These are phyloP conservation scores for Pandemis corylana DNA, from an alignment of 2,888 invertebrate species.

Conservation along the genomic window DNA sequence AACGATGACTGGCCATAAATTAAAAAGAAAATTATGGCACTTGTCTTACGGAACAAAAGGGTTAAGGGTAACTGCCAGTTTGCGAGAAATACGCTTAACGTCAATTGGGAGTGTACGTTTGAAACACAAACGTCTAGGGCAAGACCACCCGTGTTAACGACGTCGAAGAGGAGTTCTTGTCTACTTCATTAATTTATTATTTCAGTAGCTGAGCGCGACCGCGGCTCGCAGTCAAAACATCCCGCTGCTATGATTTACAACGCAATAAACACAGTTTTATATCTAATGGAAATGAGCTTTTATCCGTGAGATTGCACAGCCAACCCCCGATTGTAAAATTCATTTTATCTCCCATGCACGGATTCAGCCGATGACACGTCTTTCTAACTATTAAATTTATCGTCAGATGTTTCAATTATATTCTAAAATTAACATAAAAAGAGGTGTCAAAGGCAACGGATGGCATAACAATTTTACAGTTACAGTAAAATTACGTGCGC, in stretches of 20 bases:
- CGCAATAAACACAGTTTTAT: slow-evolving; percentile 81
- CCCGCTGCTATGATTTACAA: slow-evolving; percentile 79
- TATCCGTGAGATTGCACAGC: slow-evolving; percentile 76
- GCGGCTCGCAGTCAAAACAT: slow-evolving; percentile 78
- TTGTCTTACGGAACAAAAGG: slow-evolving; percentile 21
- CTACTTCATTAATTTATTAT: slow-evolving; percentile 81
- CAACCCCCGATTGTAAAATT: slow-evolving; percentile 46
- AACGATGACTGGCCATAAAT: slow-evolving; percentile 2
- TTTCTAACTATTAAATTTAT: slow-evolving; percentile 4
- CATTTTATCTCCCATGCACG: slow-evolving; percentile 8
- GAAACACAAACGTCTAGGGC: slow-evolving; percentile 55
- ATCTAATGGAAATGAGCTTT: slow-evolving; percentile 81
- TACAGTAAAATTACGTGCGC: slow-evolving; percentile 28
- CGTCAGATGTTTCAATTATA: slow-evolving; percentile 10
- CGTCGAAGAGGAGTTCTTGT: slow-evolving; percentile 70
- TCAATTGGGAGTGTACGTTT: slow-evolving; percentile 60
- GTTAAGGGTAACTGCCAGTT: slow-evolving; percentile 24
- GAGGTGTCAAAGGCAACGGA: slow-evolving; percentile 34
- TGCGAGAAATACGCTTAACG: slow-evolving; percentile 43
- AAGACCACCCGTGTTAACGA: slow-evolving; percentile 78
- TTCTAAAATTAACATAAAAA: slow-evolving; percentile 7
- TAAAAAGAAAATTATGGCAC: slow-evolving; percentile 29
- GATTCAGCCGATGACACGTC: slow-evolving; percentile 8
- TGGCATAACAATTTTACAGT: slow-evolving; percentile 33
- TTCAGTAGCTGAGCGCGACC: slow-evolving; percentile 72